A percentile compares a stretch with the other conserved stretches of the same genome.
phyloP scores from a whole-genome alignment of 35 echinoderm and acorn worm genomes.

The Patiria miniata region DNA sequence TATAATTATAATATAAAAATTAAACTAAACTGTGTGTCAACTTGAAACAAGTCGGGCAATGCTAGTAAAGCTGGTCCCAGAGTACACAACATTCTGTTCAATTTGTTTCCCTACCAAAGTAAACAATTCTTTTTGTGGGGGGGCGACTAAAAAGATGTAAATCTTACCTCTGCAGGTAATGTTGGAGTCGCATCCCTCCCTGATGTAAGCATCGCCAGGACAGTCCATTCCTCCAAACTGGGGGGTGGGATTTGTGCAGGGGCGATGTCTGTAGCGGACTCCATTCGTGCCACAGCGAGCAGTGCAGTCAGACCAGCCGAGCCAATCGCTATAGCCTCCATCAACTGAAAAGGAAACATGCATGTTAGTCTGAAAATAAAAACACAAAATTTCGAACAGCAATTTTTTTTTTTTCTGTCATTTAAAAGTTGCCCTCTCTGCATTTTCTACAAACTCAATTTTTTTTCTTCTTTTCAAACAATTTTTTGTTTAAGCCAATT shows the following conservation, averaged over 20 bases:
- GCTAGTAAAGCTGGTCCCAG: too few relatives aligned
- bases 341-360: constrained; percentile 50
- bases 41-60: too few relatives aligned
- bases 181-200: constrained; percentile 36
- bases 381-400: not conserved
- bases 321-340: constrained; percentile 66
- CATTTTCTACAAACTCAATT: too few relatives aligned
- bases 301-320: constrained; percentile 61
- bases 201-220: constrained; percentile 45
- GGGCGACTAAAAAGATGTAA: too few relatives aligned
- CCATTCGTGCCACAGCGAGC: constrained; percentile 66
- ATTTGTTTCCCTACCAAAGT: too few relatives aligned
- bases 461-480: too few relatives aligned
- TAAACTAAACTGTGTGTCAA: too few relatives aligned
- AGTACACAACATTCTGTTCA: too few relatives aligned
- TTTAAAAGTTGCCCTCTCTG: too few relatives aligned
- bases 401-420: not conserved
- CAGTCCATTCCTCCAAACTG: constrained; percentile 72
- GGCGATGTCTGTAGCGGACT: constrained; percentile 54
- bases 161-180: constrained; percentile 60
- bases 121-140: too few relatives aligned
- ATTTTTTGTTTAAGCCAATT: too few relatives aligned
- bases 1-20: too few relatives aligned
- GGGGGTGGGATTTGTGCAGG: constrained; percentile 69
- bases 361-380: not conserved